Evolutionary conservation across 2,888 invertebrate species (phyloP).

Genomic region (Kryphioiulus occultus): DNA sequence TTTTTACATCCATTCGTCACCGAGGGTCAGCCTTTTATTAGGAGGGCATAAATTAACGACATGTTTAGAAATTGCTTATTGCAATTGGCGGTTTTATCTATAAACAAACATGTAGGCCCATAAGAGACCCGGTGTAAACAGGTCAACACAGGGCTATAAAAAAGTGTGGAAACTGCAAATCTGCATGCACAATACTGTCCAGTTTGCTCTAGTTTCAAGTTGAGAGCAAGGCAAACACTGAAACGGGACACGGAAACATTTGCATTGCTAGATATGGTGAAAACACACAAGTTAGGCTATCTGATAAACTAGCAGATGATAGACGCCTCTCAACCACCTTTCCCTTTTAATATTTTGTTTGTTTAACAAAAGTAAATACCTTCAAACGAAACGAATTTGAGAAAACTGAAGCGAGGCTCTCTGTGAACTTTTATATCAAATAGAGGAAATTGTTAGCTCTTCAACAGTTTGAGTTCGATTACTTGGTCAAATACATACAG

Average conservation of each 20-base stretch:
- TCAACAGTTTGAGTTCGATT: no score
- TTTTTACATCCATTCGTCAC: no score
- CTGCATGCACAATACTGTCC: slow-evolving; percentile 11
- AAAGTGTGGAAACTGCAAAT: not conserved
- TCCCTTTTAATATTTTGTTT: not conserved
- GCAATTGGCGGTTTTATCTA: not conserved
- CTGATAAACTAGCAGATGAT: not conserved
- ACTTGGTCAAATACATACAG: no score
- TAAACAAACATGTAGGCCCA: not conserved
- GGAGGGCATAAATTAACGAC: not conserved
- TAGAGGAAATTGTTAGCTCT: no score
- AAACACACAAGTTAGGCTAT: not conserved
- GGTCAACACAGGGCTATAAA: not conserved
- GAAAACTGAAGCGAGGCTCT: not conserved
- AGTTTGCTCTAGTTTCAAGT: slow-evolving; percentile 13
- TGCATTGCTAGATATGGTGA: not conserved
- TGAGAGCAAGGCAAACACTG: not conserved
- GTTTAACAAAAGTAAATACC: not conserved
- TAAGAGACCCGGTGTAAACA: not conserved
- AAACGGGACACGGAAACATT: slow-evolving; percentile 13
- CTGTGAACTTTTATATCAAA: not conserved
- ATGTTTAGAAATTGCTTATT: not conserved
- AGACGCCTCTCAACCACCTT: not conserved
- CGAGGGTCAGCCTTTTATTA: no score
- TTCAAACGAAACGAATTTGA: not conserved